phyloP scores from a whole-genome alignment of 2,113 vertebrate species.

The Entomyzon cyanotis region DNA sequence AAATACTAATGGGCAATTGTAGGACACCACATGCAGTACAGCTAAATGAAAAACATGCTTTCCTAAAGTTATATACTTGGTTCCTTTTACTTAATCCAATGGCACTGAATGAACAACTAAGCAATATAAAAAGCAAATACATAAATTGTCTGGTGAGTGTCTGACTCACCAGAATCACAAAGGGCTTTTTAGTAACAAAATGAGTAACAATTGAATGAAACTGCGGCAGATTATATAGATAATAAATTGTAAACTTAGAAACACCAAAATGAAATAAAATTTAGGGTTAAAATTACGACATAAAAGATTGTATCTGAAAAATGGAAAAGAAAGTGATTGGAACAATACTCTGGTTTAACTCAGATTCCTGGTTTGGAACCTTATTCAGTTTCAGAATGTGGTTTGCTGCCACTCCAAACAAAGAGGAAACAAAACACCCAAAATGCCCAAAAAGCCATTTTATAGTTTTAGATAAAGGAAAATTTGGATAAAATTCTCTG shows the following conservation, averaged over 20 bases:
- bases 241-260: background rate
- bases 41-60: background rate
- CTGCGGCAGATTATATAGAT: background rate
- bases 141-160: background rate
- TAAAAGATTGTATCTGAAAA: background rate
- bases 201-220: background rate
- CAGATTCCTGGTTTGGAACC: background rate
- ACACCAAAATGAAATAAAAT: background rate
- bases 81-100: background rate
- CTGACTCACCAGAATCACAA: background rate
- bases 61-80: background rate
- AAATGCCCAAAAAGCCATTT: background rate
- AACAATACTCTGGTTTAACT: background rate
- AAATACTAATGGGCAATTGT: background rate
- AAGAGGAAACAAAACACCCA: background rate
- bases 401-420: background rate
- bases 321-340: background rate
- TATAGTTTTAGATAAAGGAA: background rate
- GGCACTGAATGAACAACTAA: background rate
- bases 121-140: background rate
- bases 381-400: background rate
- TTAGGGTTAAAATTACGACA: background rate
- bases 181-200: background rate
- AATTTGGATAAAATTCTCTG: background rate
- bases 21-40: background rate